phyloP scores from a whole-genome alignment of 2,797 vertebrate genomes.

The Gambusia yucatana region DNA sequence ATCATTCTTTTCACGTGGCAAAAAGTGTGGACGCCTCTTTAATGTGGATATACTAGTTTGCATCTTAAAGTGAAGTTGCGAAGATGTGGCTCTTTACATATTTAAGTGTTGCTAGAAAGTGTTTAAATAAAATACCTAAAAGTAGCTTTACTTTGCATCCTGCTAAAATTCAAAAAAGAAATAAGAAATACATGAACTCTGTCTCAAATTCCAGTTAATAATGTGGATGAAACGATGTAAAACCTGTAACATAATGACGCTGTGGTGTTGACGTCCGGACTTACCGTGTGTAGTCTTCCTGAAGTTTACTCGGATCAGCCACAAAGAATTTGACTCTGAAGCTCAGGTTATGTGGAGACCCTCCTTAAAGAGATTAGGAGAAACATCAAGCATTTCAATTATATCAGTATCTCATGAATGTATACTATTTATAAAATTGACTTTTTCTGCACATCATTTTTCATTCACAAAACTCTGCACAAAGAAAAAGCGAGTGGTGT shows the following conservation, averaged over 20 bases:
- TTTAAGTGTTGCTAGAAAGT: background rate
- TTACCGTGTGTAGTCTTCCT: slow-evolving; percentile 98
- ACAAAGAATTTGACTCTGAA: slow-evolving; percentile 99
- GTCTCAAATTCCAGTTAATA: background rate
- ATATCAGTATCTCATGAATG: background rate
- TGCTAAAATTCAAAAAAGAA: background rate
- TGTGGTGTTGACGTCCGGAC: slow-evolving; percentile 20
- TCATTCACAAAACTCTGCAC: background rate
- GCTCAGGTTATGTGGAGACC: slow-evolving; percentile 94
- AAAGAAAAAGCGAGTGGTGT: slow-evolving; percentile 10
- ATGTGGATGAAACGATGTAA: too few relatives aligned
- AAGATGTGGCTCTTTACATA: background rate
- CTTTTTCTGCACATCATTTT: background rate
- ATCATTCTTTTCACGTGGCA: background rate
- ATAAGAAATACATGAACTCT: background rate
- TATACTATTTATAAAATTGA: background rate
- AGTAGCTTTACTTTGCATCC: background rate
- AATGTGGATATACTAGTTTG: background rate
- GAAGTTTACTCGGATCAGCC: slow-evolving; percentile 93
- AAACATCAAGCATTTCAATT: background rate
- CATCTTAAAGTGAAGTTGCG: background rate
- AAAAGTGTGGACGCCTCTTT: background rate
- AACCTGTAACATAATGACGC: background rate
- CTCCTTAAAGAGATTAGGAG: slow-evolving; percentile 79
- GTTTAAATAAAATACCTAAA: background rate